Evolutionary conservation across 92 coral and sea anemone genomes (phyloP).

Genomic region (Parazoanthus darwini): DNA sequence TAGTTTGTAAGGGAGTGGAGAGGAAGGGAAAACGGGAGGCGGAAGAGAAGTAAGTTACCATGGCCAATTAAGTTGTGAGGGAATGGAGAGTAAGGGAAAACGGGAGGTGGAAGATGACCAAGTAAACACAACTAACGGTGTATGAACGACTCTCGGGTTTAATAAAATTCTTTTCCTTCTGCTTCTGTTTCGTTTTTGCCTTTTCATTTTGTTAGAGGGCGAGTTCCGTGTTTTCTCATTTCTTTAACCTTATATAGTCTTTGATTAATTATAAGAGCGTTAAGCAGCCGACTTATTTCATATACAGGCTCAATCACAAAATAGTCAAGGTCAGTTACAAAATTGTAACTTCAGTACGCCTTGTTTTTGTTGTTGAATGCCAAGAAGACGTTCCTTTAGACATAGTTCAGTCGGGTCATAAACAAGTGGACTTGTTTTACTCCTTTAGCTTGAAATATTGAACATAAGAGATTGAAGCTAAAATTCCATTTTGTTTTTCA

Average conservation of each 20-base stretch:
- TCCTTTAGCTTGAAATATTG: not conserved
- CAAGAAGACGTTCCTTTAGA: not conserved
- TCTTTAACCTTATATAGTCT: no score
- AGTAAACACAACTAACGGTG: conserved; percentile 5
- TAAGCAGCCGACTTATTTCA: no score
- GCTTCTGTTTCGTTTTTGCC: no score
- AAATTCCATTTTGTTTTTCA: not conserved
- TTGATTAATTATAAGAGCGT: no score
- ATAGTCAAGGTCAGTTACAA: no score
- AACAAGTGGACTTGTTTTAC: not conserved
- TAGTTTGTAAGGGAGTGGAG: conserved; percentile 44
- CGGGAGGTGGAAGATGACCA: conserved; percentile 89
- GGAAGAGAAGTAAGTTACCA: conserved; percentile 74
- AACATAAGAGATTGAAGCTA: no score
- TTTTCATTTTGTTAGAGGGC: no score
- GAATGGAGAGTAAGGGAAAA: conserved; percentile 92
- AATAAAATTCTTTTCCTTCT: no score
- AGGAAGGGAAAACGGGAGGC: conserved; percentile 88
- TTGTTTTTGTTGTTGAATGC: not conserved
- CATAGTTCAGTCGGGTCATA: not conserved
- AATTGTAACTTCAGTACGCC: not conserved
- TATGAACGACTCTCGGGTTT: no score
- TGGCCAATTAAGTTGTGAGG: conserved; percentile 8
- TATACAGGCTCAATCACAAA: no score
- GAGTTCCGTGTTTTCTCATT: no score